Percentiles rank a stretch among this genome's conserved stretches.
phyloP scores from a whole-genome alignment of 2,888 invertebrate species.

The Shargacucullia verbasci region DNA sequence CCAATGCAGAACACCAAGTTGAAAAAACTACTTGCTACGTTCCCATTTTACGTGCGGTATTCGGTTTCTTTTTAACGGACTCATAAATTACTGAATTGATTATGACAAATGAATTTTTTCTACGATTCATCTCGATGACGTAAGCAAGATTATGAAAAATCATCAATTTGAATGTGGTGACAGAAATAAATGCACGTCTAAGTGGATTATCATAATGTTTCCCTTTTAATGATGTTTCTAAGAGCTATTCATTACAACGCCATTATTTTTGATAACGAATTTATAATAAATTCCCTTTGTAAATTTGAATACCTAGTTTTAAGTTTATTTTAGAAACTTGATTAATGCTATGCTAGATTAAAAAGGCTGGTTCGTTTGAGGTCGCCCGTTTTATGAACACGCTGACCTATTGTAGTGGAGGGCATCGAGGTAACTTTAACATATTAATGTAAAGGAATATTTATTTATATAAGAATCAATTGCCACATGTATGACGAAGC shows the following conservation, averaged over 20 bases:
- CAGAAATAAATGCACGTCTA: constrained; percentile 49
- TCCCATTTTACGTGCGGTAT: constrained; percentile 19
- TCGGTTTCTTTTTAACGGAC: constrained; percentile 22
- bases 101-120: constrained; percentile 28
- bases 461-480: no score
- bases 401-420: no score
- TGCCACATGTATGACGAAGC: no score
- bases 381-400: no score
- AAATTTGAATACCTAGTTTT: no score
- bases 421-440: no score
- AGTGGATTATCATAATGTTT: constrained; percentile 31
- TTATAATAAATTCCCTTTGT: neutral
- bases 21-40: constrained; percentile 23
- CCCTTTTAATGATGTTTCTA: constrained; percentile 13
- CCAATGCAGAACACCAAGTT: constrained; percentile 1
- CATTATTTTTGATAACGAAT: neutral
- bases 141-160: constrained; percentile 41
- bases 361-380: no score
- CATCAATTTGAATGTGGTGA: constrained; percentile 43
- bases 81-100: constrained; percentile 34
- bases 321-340: no score
- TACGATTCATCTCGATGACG: constrained; percentile 38
- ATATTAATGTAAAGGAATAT: no score
- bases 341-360: no score
- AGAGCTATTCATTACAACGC: constrained; percentile 7